Percentiles rank a stretch among this genome's conserved stretches.
These are phyloP conservation scores for Morus bassanus DNA, from an alignment of 2,797 vertebrate genomes.

Conservation along the genomic window DNA sequence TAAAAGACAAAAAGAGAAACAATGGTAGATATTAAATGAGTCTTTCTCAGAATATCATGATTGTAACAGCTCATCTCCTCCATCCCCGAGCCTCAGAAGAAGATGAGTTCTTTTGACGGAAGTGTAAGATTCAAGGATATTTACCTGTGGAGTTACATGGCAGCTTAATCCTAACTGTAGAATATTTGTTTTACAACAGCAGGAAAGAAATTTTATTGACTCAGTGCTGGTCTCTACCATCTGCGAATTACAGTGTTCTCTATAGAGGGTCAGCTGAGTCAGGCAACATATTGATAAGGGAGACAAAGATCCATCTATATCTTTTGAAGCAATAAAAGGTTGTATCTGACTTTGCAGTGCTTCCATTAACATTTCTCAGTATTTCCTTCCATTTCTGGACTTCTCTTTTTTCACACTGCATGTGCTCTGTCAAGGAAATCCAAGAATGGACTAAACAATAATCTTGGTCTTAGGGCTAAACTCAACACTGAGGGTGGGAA, in stretches of 20 bases:
- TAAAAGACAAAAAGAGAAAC: background rate
- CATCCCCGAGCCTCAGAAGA: background rate
- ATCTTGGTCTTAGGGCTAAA: background rate
- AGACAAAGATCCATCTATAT: background rate
- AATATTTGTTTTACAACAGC: background rate
- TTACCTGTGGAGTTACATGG: background rate
- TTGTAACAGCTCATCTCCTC: background rate
- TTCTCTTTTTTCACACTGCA: background rate
- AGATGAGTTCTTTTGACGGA: background rate
- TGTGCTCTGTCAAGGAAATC: background rate
- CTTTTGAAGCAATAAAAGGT: background rate
- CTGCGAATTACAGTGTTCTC: background rate
- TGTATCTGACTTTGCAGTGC: background rate
- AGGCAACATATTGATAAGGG: background rate
- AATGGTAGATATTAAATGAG: background rate
- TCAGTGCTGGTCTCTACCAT: background rate
- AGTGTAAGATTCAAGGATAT: background rate
- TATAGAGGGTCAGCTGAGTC: background rate
- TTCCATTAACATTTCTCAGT: background rate
- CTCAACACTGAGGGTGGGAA: background rate
- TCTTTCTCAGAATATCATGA: background rate
- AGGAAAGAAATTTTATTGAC: background rate
- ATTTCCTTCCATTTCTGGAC: background rate
- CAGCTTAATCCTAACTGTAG: background rate
- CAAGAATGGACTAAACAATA: background rate